phyloP scores from a whole-genome alignment of 2,113 vertebrate species.

The Semnornis frantzii region DNA sequence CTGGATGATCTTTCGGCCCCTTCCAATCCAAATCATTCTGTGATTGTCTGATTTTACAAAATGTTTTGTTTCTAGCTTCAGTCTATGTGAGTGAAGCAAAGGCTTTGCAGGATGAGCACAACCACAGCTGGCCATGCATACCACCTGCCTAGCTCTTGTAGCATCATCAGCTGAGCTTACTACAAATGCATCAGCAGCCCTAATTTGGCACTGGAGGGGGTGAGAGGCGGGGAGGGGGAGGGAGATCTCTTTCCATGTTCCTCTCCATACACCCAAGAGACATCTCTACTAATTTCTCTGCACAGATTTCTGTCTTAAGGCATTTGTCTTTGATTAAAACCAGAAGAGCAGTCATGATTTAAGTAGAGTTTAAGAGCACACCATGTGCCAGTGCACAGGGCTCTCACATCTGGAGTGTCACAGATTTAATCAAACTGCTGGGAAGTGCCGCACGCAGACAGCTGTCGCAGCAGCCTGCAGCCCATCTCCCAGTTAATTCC shows the following conservation, averaged over 20 bases:
- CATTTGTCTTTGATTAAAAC: slow-evolving; percentile 71
- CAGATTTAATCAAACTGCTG: slow-evolving; percentile 72
- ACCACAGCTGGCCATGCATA: background rate
- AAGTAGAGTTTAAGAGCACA: slow-evolving; percentile 62
- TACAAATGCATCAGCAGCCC: background rate
- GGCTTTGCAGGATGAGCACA: background rate
- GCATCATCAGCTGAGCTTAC: background rate
- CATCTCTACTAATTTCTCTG: slow-evolving; percentile 65
- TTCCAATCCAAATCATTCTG: no score
- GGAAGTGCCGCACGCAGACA: slow-evolving; percentile 60
- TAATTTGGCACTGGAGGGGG: background rate
- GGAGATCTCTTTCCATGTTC: background rate
- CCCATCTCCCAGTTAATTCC: slow-evolving; percentile 61
- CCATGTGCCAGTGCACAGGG: slow-evolving; percentile 1
- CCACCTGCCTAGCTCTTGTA: background rate
- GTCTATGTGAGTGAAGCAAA: background rate
- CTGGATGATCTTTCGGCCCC: no score
- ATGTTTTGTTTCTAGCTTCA: rapidly evolving
- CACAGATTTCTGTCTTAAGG: slow-evolving; percentile 69
- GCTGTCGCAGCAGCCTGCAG: slow-evolving; percentile 60
- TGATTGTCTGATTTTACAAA: background rate
- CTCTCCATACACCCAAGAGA: background rate
- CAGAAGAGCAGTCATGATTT: slow-evolving; percentile 73
- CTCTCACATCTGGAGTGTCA: slow-evolving; percentile 64
- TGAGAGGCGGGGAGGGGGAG: no score